Conservation (phyloP, 2,113 vertebrate species). For the Petroica traversi region DNA sequence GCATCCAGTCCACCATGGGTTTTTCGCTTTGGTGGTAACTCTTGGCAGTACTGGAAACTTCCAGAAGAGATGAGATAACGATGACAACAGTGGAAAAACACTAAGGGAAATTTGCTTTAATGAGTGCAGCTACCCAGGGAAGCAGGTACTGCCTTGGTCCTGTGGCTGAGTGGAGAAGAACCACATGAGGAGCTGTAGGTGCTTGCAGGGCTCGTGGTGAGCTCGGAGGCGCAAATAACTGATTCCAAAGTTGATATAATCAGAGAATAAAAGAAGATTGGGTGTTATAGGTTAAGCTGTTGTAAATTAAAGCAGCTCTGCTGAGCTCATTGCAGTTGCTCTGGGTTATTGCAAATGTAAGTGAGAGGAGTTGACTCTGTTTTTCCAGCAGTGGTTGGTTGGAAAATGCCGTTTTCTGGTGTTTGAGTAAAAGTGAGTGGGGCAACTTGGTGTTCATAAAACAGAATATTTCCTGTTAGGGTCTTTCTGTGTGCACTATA, state of each 20-base stretch:
- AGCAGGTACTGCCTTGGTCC: not conserved
- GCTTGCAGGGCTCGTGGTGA: not conserved
- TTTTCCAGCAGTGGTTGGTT: not conserved
- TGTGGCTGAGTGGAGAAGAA: not conserved
- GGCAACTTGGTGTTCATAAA: not conserved
- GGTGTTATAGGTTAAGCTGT: slow-evolving; percentile 20
- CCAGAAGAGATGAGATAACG: not conserved
- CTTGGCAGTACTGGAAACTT: not conserved
- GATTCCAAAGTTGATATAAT: slow-evolving; percentile 5
- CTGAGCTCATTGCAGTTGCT: not conserved
- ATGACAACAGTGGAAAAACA: not conserved
- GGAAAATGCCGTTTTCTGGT: not conserved
- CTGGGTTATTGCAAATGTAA: not conserved
- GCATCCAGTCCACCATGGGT: rapidly evolving
- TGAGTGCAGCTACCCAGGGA: not conserved
- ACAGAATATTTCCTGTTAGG: not conserved
- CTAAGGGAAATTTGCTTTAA: not conserved
- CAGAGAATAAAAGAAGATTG: slow-evolving; percentile 10
- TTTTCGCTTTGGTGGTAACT: not conserved
- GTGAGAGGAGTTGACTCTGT: not conserved
- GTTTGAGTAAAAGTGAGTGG: not conserved
- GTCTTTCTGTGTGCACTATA: not conserved
- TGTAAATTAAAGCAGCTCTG: slow-evolving; percentile 14
- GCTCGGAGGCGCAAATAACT: not conserved
- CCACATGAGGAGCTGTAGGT: not conserved